A percentile compares a stretch with the other conserved stretches of the same genome.
Evolutionary conservation across 2,888 invertebrate species (phyloP).

Genomic region (Fragum fragum): DNA sequence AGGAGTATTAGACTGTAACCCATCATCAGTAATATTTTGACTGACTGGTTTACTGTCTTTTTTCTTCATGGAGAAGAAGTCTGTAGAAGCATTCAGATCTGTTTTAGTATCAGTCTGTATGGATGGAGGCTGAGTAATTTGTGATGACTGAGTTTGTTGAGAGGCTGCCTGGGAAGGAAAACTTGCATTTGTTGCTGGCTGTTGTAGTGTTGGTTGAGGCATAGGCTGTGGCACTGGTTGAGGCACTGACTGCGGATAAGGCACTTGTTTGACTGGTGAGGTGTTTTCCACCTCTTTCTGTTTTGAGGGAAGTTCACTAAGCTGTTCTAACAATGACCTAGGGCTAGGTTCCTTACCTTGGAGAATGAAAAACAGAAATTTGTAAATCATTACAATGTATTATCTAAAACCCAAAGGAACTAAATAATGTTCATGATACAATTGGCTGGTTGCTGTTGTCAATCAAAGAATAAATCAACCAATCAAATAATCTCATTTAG

Average conservation of each 20-base stretch:
- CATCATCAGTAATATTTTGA: not conserved
- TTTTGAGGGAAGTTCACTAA: conserved; percentile 34
- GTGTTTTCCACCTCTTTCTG: conserved; percentile 4
- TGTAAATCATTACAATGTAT: too few species aligned
- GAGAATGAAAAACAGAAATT: not conserved
- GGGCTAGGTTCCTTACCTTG: conserved; percentile 39
- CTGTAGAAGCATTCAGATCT: conserved; percentile 67
- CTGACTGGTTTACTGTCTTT: conserved; percentile 44
- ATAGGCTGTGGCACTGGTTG: not conserved
- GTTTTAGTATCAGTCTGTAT: conserved; percentile 56
- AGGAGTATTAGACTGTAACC: not conserved
- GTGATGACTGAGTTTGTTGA: conserved; percentile 5
- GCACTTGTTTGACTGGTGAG: conserved; percentile 1
- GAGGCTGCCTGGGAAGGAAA: conserved; percentile 8
- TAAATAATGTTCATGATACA: too few species aligned
- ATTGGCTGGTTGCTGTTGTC: too few species aligned
- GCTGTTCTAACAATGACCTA: conserved; percentile 57
- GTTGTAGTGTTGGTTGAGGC: not conserved
- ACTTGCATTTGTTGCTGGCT: not conserved
- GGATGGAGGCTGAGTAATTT: conserved; percentile 6
- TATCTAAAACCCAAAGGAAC: too few species aligned
- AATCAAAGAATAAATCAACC: too few species aligned
- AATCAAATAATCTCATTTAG: too few species aligned
- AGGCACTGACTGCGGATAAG: conserved; percentile 20
- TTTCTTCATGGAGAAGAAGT: conserved; percentile 71